Base-by-base conservation (phyloP, 2,797 vertebrate genomes). In the Stomatorhinus walkeri region DNA sequence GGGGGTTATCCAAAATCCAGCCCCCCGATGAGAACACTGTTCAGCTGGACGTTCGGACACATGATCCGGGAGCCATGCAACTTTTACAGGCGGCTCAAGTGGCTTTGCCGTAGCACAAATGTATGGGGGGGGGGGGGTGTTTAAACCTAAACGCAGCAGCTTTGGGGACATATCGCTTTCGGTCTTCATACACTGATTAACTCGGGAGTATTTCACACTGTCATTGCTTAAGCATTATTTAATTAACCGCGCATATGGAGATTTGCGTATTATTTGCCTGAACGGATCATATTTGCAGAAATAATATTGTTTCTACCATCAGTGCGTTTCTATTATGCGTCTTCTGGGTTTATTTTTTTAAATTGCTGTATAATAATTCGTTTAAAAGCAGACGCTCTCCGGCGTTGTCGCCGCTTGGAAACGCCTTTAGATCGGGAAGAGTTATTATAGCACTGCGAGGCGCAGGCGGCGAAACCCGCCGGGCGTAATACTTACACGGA, bases 51-150 rank as follows among this genome's bases (percentile, higher is more conserved):
- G 36, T 22, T 9, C 86, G 10, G 86, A 87, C 86, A 87, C 56
- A 24, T 46, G 86, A 87, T 64, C 32, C 54, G 28, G 28, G 36
- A 68, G 36, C 40, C 86, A 87, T 87, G 56, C 86, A 87, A 87
- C 86, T 87, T 87, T 87, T 87, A 87, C 86, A 87, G 36, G 8
- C 56, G 43, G 22, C 86, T 87, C 86, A 87, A 46, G 54, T 87
- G 86, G 86, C 54, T 64, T 61, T 64, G 54, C 40, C 46, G 32
- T 32, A 4, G 16, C 59, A 64, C 86, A 87, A 87, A 87, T 46
- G 86, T 22, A 36, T 49, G 46, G 51, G 51, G 84, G 32, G 12
- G 56, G 51, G 84, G 36, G 16, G 59, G 14, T 6, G 36, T 24
- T 87, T 43, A 10, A 24, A 22, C 36, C 8, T 43, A 64, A 87